These are phyloP conservation scores for Chloebia gouldiae DNA, from an alignment of 2,113 vertebrate species.

Conservation along the genomic window DNA sequence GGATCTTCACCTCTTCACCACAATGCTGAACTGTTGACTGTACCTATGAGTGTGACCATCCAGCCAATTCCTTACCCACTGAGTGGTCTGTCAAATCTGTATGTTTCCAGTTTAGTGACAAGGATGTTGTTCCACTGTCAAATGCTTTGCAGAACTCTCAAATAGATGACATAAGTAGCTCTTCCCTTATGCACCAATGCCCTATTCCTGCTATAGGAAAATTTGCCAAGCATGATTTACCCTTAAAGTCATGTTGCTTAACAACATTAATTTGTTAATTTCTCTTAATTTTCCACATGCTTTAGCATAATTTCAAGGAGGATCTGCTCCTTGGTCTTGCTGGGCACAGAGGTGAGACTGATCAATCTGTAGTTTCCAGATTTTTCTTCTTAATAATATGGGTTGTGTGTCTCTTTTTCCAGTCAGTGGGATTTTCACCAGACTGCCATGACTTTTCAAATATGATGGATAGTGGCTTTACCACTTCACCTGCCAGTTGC, in stretches of 20 bases:
- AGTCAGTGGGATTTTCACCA: not conserved
- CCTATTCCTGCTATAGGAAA: not conserved
- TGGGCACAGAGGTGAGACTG: not conserved
- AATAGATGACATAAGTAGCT: not conserved
- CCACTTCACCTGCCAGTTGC: too few species aligned
- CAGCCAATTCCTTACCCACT: not conserved
- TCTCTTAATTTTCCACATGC: not conserved
- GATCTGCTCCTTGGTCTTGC: not conserved
- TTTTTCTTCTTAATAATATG: not conserved
- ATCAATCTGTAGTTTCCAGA: not conserved
- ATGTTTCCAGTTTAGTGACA: not conserved
- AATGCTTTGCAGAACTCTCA: not conserved
- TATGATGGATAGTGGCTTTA: too few species aligned
- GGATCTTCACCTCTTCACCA: not conserved
- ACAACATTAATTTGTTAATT: too few species aligned
- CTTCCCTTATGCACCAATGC: not conserved
- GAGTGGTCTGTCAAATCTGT: not conserved
- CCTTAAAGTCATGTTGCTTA: not conserved
- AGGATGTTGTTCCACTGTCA: not conserved
- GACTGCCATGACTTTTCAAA: not conserved
- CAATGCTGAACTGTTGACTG: not conserved
- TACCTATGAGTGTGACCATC: not conserved
- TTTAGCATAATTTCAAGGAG: not conserved
- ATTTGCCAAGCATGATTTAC: not conserved
- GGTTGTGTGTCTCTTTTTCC: not conserved